Percentiles rank a stretch among this genome's conserved stretches.
phyloP scores from a whole-genome alignment of 2,113 vertebrate species.

The Galbula dea region DNA sequence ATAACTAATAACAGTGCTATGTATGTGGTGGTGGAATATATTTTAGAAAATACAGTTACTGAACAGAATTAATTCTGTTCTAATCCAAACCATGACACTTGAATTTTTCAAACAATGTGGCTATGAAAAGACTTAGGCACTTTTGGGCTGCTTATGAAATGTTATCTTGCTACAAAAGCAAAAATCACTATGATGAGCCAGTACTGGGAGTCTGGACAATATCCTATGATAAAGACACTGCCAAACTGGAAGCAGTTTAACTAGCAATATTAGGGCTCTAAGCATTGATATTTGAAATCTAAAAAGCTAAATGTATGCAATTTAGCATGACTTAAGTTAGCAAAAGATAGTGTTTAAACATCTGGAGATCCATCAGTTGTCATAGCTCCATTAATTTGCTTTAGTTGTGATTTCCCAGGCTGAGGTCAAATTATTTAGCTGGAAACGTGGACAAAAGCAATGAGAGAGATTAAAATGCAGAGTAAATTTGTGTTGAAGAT shows the following conservation, averaged over 20 bases:
- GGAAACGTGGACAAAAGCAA: not conserved
- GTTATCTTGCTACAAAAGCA: not conserved
- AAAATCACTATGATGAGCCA: not conserved
- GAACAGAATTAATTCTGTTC: too few relatives aligned
- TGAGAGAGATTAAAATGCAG: not conserved
- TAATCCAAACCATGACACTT: too few relatives aligned
- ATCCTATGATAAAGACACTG: not conserved
- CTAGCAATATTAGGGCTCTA: not conserved
- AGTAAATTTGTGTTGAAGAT: not conserved
- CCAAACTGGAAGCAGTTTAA: not conserved
- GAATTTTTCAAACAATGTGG: not conserved
- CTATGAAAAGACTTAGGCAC: not conserved
- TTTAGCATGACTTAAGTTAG: not conserved
- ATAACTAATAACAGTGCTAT: too few relatives aligned
- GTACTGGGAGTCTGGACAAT: not conserved
- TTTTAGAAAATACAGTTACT: too few relatives aligned
- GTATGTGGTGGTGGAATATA: too few relatives aligned
- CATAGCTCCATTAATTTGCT: not conserved
- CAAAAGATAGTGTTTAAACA: not conserved
- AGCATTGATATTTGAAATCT: not conserved
- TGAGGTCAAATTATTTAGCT: not conserved
- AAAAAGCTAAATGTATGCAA: not conserved
- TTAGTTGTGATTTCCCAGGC: not conserved
- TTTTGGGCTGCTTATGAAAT: not conserved
- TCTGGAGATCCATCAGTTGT: not conserved